Evolutionary conservation across 2,888 invertebrate species (phyloP), one percentile per base, ranked within the genome.

Genomic region (Saturnia pavonia): DNA sequence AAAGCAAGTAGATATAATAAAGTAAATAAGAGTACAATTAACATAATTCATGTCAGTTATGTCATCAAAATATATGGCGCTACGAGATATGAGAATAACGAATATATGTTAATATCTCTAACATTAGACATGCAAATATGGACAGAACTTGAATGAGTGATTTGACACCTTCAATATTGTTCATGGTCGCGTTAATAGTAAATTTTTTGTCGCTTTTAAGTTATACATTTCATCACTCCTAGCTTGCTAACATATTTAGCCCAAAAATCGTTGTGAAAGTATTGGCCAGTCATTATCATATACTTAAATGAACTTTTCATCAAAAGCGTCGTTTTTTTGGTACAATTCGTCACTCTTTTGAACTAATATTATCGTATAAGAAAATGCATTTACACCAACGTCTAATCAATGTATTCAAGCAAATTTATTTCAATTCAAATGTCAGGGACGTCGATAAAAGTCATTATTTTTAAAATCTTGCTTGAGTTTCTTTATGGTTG

Each of bases 131-230:
- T 27, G 27, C 57, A 40, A 65, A 65, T 65, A 65, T 65, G 65
- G 40, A 65, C 4, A 3, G 3, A 65, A 40, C 65, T 25, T 40
- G n/a, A 40, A 65, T 65, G 40, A 60, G n/a, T 65, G n/a, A 1
- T 22, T 54, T 16, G 65, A 40, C 40, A 40, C 65, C 34, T 34
- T 40, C 63, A 40, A 40, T 19, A 65, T 40, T 34, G 34, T 65
- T 65, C 40, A 65, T 40, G 65, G 65, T 65, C 65, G 65, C 40
- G 40, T 65, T 65, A 65, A 65, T 65, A 40, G 34, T 65, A 19
- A 60, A 27, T 14, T 60, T 27, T 27, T 12, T 60, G 57, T 60
- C 25, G 57, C 12, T 60, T 57, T 27, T 60, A 12, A 57, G 9
- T 25, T 57, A 2, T 51, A 51, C 48, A 19, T 19, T 19, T 51